Evolutionary conservation across 2,888 invertebrate genomes (phyloP).

Genomic region (Pachycephus smyrnensis): DNA sequence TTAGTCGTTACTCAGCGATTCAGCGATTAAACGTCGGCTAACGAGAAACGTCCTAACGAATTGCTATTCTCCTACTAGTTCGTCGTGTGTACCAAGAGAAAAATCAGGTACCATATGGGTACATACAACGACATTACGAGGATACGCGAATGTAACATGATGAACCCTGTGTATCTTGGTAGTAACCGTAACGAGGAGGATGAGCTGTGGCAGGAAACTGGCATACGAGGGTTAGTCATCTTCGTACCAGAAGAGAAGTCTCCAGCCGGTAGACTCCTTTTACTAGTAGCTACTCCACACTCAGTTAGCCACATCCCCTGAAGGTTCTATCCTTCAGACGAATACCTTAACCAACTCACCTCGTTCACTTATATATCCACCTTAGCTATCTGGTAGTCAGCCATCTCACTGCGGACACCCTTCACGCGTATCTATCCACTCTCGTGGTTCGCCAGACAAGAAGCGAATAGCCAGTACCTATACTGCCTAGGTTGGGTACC

Average conservation of each 20-base stretch:
- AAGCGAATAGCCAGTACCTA: not conserved
- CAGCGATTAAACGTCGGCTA: slow-evolving; percentile 21
- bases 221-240: not conserved
- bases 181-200: slow-evolving; percentile 53
- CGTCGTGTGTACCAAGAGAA: slow-evolving; percentile 8
- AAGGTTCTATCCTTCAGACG: not conserved
- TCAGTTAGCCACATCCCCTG: not conserved
- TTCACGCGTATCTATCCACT: not conserved
- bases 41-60: slow-evolving; percentile 34
- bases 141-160: slow-evolving; percentile 28
- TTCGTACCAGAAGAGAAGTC: not conserved
- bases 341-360: not conserved
- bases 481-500: slow-evolving; percentile 22
- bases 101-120: not conserved
- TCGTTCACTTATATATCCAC: not conserved
- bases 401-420: not conserved
- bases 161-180: slow-evolving; percentile 34
- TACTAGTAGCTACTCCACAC: not conserved
- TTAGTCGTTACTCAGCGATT: not conserved
- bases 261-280: not conserved
- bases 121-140: not conserved
- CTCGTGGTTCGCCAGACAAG: slow-evolving; percentile 1
- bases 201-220: slow-evolving; percentile 35
- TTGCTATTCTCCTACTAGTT: slow-evolving; percentile 26
- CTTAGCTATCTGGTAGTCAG: not conserved